Percentiles rank a stretch among this genome's conserved stretches.
These are phyloP conservation scores for Nematostella vectensis DNA, from an alignment of 92 coral and sea anemone genomes.

Conservation along the genomic window DNA sequence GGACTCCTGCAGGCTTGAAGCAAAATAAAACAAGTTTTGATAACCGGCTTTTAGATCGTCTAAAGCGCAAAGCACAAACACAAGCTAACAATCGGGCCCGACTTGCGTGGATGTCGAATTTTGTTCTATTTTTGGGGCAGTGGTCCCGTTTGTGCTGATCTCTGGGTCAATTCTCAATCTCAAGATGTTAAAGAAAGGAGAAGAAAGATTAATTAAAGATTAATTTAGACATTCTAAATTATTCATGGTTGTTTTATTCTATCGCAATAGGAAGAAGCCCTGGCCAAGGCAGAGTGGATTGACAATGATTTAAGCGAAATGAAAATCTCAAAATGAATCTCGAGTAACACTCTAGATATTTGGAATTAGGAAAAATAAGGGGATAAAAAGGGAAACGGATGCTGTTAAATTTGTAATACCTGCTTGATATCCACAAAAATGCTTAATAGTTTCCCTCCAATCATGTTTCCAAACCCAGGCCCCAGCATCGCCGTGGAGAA, in stretches of 20 bases:
- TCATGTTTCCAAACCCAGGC: constrained; percentile 49
- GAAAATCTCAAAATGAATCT: not conserved
- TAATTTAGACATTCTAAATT: too few species aligned
- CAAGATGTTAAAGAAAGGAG: too few species aligned
- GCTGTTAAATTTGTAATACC: constrained; percentile 16
- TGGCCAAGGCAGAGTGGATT: not conserved
- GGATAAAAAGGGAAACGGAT: not conserved
- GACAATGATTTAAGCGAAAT: not conserved
- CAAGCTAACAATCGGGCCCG: not conserved
- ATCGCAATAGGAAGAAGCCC: too few species aligned
- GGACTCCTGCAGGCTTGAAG: constrained; percentile 40
- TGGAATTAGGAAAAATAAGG: not conserved
- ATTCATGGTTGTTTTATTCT: too few species aligned
- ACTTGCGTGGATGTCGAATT: not conserved
- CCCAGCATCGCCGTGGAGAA: constrained; percentile 44
- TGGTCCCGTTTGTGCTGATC: too few species aligned
- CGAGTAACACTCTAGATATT: too few species aligned
- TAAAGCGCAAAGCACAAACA: not conserved
- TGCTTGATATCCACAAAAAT: constrained; percentile 47
- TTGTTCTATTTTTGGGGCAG: too few species aligned
- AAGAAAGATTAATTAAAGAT: too few species aligned
- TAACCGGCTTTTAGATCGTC: not conserved
- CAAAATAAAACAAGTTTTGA: not conserved
- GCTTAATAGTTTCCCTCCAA: constrained; percentile 45
- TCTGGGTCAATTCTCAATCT: too few species aligned